phyloP scores from a whole-genome alignment of 2,888 invertebrate genomes.

The Spodoptera exigua region DNA sequence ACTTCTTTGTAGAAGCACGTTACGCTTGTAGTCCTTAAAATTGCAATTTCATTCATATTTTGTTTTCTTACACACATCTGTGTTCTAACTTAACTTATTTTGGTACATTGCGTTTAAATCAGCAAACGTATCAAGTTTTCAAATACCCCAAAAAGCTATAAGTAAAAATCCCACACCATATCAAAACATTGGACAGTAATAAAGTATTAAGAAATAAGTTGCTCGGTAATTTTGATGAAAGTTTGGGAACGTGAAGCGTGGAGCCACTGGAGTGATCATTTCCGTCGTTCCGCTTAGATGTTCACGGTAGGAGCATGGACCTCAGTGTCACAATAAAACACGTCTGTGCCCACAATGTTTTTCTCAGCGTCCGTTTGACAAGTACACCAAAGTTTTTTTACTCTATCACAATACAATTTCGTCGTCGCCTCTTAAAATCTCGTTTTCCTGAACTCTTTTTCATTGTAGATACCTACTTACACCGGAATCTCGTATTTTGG shows the following conservation, averaged over 20 bases:
- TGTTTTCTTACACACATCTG: too few species aligned
- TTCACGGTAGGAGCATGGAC: constrained; percentile 46
- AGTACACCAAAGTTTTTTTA: constrained; percentile 39
- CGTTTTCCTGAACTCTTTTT: constrained; percentile 36
- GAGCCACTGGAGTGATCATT: constrained; percentile 22
- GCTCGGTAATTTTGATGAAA: constrained; percentile 29
- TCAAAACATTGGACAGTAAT: too few species aligned
- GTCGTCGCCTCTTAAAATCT: constrained; percentile 32
- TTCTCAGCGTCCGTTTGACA: constrained; percentile 42
- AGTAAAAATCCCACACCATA: too few species aligned
- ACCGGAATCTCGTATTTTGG: constrained; percentile 18
- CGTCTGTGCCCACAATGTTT: constrained; percentile 44
- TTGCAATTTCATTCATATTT: too few species aligned
- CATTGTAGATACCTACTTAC: too few species aligned
- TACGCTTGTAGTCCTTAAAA: too few species aligned
- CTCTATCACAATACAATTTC: constrained; percentile 25
- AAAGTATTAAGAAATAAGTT: background rate
- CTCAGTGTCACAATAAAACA: constrained; percentile 46
- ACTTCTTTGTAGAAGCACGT: too few species aligned
- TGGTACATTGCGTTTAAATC: too few species aligned
- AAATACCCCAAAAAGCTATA: too few species aligned
- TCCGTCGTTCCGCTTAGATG: constrained; percentile 49
- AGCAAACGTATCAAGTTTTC: too few species aligned
- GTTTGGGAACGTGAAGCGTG: constrained; percentile 18
- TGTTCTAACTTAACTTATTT: too few species aligned